Conservation (phyloP, 2,113 vertebrate genomes). For the Actinemys pallida region DNA sequence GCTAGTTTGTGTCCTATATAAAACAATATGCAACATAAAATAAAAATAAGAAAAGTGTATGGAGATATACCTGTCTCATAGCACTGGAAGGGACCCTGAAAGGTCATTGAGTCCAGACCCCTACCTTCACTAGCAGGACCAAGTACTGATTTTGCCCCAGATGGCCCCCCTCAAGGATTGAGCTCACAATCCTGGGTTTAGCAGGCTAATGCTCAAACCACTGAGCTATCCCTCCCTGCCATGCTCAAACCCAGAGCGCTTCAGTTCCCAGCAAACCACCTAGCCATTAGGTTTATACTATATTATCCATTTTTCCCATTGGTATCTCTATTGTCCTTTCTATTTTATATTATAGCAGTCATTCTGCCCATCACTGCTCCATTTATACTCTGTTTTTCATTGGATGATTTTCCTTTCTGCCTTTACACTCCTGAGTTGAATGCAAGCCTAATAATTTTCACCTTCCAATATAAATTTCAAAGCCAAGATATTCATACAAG, state of each 20-base stretch:
- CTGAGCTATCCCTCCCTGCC: no score
- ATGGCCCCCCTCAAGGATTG: no score
- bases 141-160: no score
- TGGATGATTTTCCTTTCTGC: neutral
- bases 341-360: neutral
- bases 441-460: neutral
- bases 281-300: neutral
- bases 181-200: no score
- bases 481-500: neutral
- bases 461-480: neutral
- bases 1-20: accelerated
- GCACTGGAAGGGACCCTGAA: no score
- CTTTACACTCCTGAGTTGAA: neutral
- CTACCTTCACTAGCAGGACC: no score
- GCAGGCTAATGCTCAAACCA: no score
- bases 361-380: neutral
- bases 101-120: no score
- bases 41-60: no score
- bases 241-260: neutral
- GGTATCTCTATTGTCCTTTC: neutral
- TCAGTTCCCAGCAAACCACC: neutral
- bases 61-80: no score
- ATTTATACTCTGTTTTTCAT: neutral
- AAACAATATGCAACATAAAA: neutral
- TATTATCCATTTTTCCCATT: neutral